Percentiles rank a stretch among this genome's conserved stretches.
phyloP scores from a whole-genome alignment of 2,888 invertebrate genomes.

The Mythimna loreyi region DNA sequence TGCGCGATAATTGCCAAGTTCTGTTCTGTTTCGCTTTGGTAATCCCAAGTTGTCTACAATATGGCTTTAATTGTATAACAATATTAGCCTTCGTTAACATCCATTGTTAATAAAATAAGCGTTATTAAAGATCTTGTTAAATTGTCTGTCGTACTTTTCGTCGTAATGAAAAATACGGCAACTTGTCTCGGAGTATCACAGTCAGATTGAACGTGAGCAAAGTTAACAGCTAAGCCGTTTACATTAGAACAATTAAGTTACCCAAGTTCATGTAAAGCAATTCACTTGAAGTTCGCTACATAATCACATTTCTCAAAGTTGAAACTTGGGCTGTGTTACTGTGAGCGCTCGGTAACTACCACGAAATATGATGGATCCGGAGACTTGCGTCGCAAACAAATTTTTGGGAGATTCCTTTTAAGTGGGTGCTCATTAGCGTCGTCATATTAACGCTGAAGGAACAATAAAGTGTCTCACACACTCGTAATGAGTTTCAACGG shows the following conservation, averaged over 20 bases:
- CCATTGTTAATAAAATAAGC: constrained; percentile 55
- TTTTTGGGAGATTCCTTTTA: constrained; percentile 69
- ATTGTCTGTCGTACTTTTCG: constrained; percentile 9
- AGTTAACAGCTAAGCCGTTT: constrained; percentile 82
- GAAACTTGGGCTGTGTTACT: constrained; percentile 76
- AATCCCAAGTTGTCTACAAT: constrained; percentile 57
- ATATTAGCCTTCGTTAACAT: constrained; percentile 62
- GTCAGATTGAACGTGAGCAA: constrained; percentile 78
- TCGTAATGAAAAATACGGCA: constrained; percentile 27
- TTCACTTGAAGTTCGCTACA: constrained; percentile 85
- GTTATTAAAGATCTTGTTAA: constrained; percentile 35
- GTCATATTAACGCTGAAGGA: constrained; percentile 49
- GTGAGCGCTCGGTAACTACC: constrained; percentile 65
- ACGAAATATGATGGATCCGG: constrained; percentile 73
- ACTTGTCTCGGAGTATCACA: constrained; percentile 47
- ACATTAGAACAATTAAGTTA: constrained; percentile 85
- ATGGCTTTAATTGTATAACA: constrained; percentile 65
- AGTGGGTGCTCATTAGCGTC: constrained; percentile 70
- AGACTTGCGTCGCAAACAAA: constrained; percentile 70
- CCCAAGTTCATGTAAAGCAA: constrained; percentile 84
- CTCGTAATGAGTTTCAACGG: constrained; percentile 52
- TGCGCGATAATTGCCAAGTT: constrained; percentile 72
- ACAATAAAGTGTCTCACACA: constrained; percentile 48
- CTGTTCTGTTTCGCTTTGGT: constrained; percentile 61
- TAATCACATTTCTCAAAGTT: constrained; percentile 84